Evolutionary conservation across 1,140 invertebrate species (phyloP).

Genomic region (Lordiphosa collinella): DNA sequence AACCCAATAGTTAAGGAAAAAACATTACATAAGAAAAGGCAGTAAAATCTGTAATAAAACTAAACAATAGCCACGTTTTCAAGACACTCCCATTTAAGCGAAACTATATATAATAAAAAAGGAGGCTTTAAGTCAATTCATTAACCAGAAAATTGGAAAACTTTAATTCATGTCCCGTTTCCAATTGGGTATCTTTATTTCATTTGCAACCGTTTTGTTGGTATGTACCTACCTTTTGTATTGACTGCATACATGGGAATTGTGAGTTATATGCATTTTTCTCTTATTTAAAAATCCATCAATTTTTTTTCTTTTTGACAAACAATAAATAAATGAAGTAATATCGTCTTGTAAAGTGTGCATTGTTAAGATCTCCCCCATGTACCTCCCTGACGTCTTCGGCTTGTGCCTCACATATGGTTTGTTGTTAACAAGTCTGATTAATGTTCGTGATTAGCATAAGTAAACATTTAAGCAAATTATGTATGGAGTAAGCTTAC

Average conservation of each 20-base stretch:
- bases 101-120: too few species aligned
- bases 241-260: too few species aligned
- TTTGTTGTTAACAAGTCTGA: slow-evolving; percentile 63
- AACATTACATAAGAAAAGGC: too few species aligned
- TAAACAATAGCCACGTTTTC: too few species aligned
- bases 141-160: too few species aligned
- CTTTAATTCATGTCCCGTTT: slow-evolving; percentile 6
- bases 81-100: too few species aligned
- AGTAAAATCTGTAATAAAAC: too few species aligned
- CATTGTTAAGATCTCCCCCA: slow-evolving; percentile 1
- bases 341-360: slow-evolving; percentile 2
- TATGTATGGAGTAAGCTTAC: slow-evolving; percentile 39
- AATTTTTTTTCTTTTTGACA: slow-evolving; percentile 30
- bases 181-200: slow-evolving; percentile 15
- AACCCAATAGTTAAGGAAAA: too few species aligned
- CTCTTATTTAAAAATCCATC: slow-evolving; percentile 56
- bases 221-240: slow-evolving; percentile 2
- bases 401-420: slow-evolving; percentile 41
- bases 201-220: slow-evolving; percentile 2
- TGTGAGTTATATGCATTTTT: slow-evolving; percentile 41
- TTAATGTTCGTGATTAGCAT: slow-evolving; percentile 71
- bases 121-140: too few species aligned
- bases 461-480: slow-evolving; percentile 69
- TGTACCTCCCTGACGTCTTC: slow-evolving; percentile 8
- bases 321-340: neutral